Conservation (phyloP, 2,797 vertebrate genomes). For the Cephalopachus bancanus region DNA sequence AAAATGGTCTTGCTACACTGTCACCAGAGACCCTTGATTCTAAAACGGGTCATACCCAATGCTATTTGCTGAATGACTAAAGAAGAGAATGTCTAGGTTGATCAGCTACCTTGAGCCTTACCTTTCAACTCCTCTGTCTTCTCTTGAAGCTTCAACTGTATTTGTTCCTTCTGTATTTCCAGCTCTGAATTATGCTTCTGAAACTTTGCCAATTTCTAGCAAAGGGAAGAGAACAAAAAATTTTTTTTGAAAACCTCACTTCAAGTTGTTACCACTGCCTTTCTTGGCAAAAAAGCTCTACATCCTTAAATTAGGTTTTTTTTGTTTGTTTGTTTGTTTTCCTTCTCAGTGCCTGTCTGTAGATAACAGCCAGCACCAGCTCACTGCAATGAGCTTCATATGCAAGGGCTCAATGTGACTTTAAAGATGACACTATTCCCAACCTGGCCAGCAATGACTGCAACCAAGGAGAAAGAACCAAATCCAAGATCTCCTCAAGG, state of each 20-base stretch:
- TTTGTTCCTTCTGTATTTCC: constrained; percentile 90
- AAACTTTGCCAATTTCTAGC: constrained; percentile 90
- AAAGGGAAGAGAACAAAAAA: constrained; percentile 12
- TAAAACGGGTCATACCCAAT: neutral
- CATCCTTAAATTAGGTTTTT: neutral
- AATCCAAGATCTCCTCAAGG: neutral
- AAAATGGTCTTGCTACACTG: neutral
- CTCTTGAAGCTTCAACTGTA: constrained; percentile 90
- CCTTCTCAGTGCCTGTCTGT: neutral
- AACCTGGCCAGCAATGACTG: neutral
- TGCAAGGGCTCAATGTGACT: neutral
- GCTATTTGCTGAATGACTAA: fast-evolving
- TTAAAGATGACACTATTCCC: neutral
- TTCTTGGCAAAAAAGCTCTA: neutral
- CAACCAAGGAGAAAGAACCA: neutral
- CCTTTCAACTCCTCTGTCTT: constrained; percentile 93
- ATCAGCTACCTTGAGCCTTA: constrained; percentile 71
- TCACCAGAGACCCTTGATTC: neutral
- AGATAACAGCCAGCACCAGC: neutral
- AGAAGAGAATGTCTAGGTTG: fast-evolving
- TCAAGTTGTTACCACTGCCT: neutral
- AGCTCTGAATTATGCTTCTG: constrained; percentile 90
- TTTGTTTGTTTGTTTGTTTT: neutral
- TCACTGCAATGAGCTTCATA: neutral
- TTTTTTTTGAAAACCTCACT: neutral